Evolutionary conservation across 1,140 invertebrate species (phyloP).

Genomic region (Palaemon carinicauda): DNA sequence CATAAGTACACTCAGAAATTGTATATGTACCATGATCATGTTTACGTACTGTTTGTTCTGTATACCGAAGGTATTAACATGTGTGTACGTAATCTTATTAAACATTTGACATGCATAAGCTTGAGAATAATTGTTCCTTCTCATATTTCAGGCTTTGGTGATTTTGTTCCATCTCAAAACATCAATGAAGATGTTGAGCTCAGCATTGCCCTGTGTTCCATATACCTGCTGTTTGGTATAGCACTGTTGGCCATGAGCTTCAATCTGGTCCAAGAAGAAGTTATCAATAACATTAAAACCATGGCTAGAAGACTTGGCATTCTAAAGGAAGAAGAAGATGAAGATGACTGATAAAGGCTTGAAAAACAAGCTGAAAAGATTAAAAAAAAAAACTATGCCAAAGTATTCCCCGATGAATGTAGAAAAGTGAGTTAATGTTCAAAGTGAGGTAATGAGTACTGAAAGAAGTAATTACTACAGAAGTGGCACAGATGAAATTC

Average conservation of each 20-base stretch:
- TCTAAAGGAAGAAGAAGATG: slow-evolving; percentile 79
- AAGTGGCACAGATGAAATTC: too few relatives aligned
- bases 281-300: slow-evolving; percentile 84
- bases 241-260: slow-evolving; percentile 98
- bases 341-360: slow-evolving; percentile 53
- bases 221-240: slow-evolving; percentile 96
- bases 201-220: slow-evolving; percentile 86
- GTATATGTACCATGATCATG: too few relatives aligned
- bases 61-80: too few relatives aligned
- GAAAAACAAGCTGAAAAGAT: background rate
- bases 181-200: slow-evolving; percentile 69
- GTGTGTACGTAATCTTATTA: too few relatives aligned
- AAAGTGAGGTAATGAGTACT: too few relatives aligned
- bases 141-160: slow-evolving; percentile 77
- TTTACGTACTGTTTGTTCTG: too few relatives aligned
- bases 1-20: too few relatives aligned
- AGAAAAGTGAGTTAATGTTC: too few relatives aligned
- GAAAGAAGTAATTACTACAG: too few relatives aligned
- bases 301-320: slow-evolving; percentile 84
- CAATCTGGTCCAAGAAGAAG: slow-evolving; percentile 93
- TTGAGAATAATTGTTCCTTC: background rate
- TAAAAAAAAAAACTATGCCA: background rate
- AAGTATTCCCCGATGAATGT: background rate
- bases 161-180: slow-evolving; percentile 88
- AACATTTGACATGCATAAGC: too few relatives aligned